Percentiles rank a stretch among this genome's conserved stretches.
Evolutionary conservation across 2,888 invertebrate species (phyloP).

Genomic region (Seira sanloemensis): DNA sequence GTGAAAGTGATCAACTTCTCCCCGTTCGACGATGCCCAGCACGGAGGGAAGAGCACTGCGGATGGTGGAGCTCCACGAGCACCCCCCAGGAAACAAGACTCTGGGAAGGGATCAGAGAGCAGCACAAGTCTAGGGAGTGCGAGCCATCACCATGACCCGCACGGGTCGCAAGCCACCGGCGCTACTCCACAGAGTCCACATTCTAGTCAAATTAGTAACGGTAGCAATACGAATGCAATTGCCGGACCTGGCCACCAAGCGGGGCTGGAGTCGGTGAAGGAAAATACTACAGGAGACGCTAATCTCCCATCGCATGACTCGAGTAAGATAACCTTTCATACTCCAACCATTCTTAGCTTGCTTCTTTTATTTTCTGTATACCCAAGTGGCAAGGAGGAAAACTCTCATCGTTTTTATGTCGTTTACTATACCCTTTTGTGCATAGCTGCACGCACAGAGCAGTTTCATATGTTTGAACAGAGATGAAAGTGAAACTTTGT

Average conservation of each 20-base stretch:
- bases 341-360: no score
- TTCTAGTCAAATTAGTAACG: constrained; percentile 41
- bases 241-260: constrained; percentile 17
- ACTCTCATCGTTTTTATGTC: no score
- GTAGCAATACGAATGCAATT: constrained; percentile 4
- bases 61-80: constrained; percentile 14
- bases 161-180: neutral
- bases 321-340: constrained; percentile 17
- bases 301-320: constrained; percentile 27
- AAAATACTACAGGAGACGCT: constrained; percentile 17
- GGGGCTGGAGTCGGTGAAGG: neutral
- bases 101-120: constrained; percentile 32
- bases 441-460: no score
- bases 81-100: constrained; percentile 12
- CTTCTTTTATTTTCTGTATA: no score
- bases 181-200: constrained; percentile 21
- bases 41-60: constrained; percentile 7
- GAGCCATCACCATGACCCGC: constrained; percentile 9
- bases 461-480: no score
- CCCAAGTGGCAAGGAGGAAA: no score
- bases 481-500: no score
- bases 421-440: no score
- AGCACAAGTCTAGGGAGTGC: constrained; percentile 18
- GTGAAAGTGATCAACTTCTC: no score
- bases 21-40: constrained; percentile 12